Evolutionary conservation across 1,140 invertebrate genomes (phyloP).

Genomic region (Agrilus planipennis): DNA sequence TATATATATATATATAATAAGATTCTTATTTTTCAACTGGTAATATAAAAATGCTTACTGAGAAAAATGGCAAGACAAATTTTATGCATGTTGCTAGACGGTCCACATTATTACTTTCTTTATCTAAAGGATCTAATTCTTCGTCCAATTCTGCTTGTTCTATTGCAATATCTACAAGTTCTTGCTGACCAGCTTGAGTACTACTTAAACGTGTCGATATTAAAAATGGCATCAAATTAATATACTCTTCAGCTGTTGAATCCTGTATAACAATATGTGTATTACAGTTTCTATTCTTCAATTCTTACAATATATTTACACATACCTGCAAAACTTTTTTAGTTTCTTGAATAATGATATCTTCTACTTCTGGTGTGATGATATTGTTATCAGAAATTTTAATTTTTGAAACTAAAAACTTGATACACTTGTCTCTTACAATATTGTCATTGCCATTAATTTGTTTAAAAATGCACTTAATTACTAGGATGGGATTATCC

Average conservation of each 20-base stretch:
- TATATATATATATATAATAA: too few species aligned
- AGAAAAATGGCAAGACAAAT: conserved; percentile 75
- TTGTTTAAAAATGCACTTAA: conserved; percentile 79
- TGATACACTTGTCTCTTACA: conserved; percentile 76
- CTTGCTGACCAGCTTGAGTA: conserved; percentile 70
- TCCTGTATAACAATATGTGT: conserved; percentile 42
- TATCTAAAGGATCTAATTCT: conserved; percentile 61
- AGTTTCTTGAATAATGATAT: conserved; percentile 69
- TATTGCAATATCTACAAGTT: conserved; percentile 72
- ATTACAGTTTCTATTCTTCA: conserved; percentile 2
- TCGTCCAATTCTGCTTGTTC: conserved; percentile 68
- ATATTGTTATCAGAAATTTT: conserved; percentile 66
- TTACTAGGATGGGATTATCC: conserved; percentile 50
- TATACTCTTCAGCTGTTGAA: conserved; percentile 85
- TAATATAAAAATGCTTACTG: conserved; percentile 50
- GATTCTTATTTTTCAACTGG: conserved; percentile 5
- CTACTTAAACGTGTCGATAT: conserved; percentile 67
- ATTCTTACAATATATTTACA: conserved; percentile 5
- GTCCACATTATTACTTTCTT: conserved; percentile 63
- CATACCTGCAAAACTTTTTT: conserved; percentile 74
- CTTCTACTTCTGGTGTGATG: conserved; percentile 77
- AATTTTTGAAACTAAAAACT: conserved; percentile 75
- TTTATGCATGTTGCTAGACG: conserved; percentile 74
- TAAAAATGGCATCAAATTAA: conserved; percentile 76
- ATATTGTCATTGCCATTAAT: conserved; percentile 68